These are phyloP conservation scores for Globicephala melas DNA, from an alignment of 2,113 vertebrate species.

Conservation along the genomic window DNA sequence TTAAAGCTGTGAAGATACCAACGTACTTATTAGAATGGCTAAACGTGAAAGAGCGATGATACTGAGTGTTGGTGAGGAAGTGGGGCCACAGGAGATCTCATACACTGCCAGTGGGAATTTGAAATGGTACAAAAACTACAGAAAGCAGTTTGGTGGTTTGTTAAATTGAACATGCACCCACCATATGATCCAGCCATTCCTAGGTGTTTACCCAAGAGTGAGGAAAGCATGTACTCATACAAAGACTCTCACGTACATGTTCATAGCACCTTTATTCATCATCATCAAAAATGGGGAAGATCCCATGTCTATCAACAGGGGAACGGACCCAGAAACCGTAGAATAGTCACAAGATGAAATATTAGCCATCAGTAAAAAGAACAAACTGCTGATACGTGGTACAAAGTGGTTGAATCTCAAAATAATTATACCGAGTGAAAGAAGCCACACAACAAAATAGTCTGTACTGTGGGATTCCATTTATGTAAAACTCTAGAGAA, in stretches of 20 bases:
- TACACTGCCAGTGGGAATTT: rapidly evolving
- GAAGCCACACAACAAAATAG: background rate
- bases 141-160: background rate
- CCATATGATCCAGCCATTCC: background rate
- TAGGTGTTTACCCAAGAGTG: background rate
- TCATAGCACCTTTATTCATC: background rate
- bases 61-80: rapidly evolving
- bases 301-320: background rate
- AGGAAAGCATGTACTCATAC: background rate
- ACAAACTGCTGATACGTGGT: rapidly evolving
- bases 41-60: rapidly evolving
- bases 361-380: background rate
- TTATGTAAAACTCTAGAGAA: background rate
- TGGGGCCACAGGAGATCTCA: rapidly evolving
- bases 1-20: background rate
- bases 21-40: rapidly evolving
- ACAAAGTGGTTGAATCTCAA: rapidly evolving
- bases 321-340: rapidly evolving
- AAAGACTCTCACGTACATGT: background rate
- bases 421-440: background rate
- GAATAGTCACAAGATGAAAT: rapidly evolving
- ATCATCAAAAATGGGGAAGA: background rate
- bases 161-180: no score
- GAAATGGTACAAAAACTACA: rapidly evolving
- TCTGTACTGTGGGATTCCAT: rapidly evolving